Evolutionary conservation across 2,797 vertebrate species (phyloP).

Genomic region (Amniataba percoides): DNA sequence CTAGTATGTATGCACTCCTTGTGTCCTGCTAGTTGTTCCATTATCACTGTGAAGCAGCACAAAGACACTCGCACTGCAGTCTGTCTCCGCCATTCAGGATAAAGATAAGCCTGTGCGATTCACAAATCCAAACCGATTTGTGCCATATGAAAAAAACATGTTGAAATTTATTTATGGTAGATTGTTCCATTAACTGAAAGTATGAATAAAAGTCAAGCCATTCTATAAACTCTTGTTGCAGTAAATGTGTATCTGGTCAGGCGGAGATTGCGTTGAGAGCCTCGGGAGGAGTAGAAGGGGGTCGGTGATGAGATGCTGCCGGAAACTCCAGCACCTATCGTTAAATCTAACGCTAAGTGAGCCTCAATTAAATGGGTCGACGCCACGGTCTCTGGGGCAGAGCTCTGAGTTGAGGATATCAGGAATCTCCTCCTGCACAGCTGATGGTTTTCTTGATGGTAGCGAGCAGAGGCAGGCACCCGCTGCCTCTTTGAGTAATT

Average conservation of each 20-base stretch:
- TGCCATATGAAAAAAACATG: background rate
- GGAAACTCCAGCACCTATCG: constrained; percentile 41
- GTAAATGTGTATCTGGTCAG: constrained; percentile 38
- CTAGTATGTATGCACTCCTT: constrained; percentile 22
- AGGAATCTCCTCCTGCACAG: constrained; percentile 59
- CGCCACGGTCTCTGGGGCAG: constrained; percentile 43
- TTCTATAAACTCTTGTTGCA: background rate
- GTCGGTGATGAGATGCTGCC: constrained; percentile 42
- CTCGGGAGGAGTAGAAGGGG: background rate
- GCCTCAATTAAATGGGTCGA: constrained; percentile 65
- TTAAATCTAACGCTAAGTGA: constrained; percentile 60
- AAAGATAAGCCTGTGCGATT: constrained; percentile 3
- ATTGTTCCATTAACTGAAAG: constrained; percentile 19
- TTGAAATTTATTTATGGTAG: background rate
- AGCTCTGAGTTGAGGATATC: constrained; percentile 66
- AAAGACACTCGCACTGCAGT: constrained; percentile 3
- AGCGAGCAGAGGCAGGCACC: constrained; percentile 41
- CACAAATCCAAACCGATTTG: constrained; percentile 7
- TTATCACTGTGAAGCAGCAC: constrained; percentile 22
- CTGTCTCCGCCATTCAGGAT: background rate
- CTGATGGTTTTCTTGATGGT: constrained; percentile 65
- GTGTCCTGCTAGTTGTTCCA: constrained; percentile 6
- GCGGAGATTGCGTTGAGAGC: constrained; percentile 14
- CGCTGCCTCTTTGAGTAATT: constrained; percentile 65
- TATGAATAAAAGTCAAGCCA: constrained; percentile 31